Base-by-base conservation (phyloP, 2,888 invertebrate genomes). In the Harpalus rufipes region DNA sequence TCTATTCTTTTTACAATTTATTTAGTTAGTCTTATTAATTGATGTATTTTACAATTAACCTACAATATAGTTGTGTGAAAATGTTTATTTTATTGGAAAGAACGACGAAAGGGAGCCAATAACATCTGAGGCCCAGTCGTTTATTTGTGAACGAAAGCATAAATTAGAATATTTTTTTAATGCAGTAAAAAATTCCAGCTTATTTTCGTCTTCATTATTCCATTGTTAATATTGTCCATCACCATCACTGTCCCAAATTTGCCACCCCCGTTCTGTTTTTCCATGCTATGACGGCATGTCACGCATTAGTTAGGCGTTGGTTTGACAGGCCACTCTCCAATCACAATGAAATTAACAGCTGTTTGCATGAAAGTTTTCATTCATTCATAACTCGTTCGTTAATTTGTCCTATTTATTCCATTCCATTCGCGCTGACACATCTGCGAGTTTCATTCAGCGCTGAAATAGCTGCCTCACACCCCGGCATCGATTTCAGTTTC, bases 341-440 rank as follows among this genome's bases (percentile, higher is more conserved):
- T 63, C 32, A 68, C 39, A 25, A 21, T 68, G 68, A 12, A 39
- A n/a, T 25, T 68, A 68, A 68, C 39, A 68, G 32, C 39, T 12
- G 39, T 39, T 68, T 68, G 25, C 68, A 68, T 68, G n/a, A 39
- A 68, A 68, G 32, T 39, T 68, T 68, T 68, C 68, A 68, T 68
- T 68, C 68, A 68, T 68, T 68, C 68, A 68, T 39, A 68, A 68
- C 68, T 25, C 39, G 68, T 68, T 68, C 39, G 68, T 68, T 68
- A 68, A 68, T 68, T 68, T 68, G 39, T 39, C 32, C 68, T 39
- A 68, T 68, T 68, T 39, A 39, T 68, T 68, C 68, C 8, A n/a
- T 32, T 32, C 32, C 32, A 32, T 32, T 32, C 32, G 44, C 44
- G 39, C 39, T 68, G 68, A 68, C 68, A 68, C 68, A n/a, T 68